Conservation (phyloP, 2,797 vertebrate species). For the Alectoris magna region DNA sequence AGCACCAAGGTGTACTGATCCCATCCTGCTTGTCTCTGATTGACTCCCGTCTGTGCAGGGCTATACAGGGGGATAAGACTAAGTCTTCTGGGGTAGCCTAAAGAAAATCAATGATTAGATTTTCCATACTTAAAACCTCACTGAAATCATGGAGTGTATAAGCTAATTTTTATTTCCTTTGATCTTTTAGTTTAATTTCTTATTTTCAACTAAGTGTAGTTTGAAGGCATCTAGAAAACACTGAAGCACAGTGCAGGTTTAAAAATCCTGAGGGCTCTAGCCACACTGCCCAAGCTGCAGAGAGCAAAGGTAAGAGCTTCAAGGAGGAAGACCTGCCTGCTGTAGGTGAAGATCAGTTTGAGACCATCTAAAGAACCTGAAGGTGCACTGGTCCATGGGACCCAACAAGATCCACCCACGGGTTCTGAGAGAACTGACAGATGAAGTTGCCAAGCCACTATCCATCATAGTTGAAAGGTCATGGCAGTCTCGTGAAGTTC, state of each 20-base stretch:
- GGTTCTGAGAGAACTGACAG: too few species aligned
- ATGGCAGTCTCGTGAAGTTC: too few species aligned
- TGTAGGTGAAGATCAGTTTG: too few species aligned
- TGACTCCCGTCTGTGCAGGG: not conserved
- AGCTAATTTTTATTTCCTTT: not conserved
- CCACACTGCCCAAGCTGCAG: too few species aligned
- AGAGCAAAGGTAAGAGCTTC: too few species aligned
- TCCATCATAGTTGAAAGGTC: too few species aligned
- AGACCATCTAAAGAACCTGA: too few species aligned
- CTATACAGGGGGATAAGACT: not conserved
- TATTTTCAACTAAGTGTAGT: not conserved
- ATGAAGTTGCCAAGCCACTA: too few species aligned
- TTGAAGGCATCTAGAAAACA: not conserved
- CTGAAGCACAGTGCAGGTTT: not conserved
- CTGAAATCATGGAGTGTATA: not conserved
- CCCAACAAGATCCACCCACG: too few species aligned
- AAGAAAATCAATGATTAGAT: not conserved
- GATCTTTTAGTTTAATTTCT: not conserved
- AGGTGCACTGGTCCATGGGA: too few species aligned
- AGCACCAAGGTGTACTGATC: not conserved
- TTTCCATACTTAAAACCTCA: not conserved
- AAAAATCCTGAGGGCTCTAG: not conserved
- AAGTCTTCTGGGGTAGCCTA: not conserved
- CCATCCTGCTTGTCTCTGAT: fast-evolving
- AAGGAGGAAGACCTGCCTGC: too few species aligned